A percentile compares a stretch with the other conserved stretches of the same genome.
Conservation (phyloP, 2,888 invertebrate genomes). For the Eilema depressum region DNA sequence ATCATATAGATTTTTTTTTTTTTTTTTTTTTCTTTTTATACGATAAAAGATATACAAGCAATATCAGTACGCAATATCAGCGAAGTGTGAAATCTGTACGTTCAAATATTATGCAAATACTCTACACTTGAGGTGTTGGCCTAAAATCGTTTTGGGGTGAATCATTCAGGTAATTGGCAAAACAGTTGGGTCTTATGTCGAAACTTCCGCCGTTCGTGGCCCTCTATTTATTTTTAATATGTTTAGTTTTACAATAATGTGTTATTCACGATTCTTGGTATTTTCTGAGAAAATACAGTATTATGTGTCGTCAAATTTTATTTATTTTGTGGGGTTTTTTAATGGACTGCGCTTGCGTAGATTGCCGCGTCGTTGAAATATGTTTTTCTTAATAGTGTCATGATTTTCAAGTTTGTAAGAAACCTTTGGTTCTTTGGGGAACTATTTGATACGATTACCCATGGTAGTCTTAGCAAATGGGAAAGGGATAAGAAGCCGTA, state of each 20-base stretch:
- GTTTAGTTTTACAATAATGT: conserved; percentile 5
- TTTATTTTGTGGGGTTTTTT: neutral
- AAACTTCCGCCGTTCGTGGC: conserved; percentile 22
- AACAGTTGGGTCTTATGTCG: conserved; percentile 25
- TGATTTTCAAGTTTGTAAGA: neutral
- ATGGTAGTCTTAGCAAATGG: no score
- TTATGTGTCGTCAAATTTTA: neutral
- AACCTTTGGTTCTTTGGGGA: no score
- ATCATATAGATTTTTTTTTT: no score
- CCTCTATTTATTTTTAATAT: conserved; percentile 8
- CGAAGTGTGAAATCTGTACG: neutral
- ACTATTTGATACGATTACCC: no score
- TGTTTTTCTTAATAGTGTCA: neutral
- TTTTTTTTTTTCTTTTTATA: no score
- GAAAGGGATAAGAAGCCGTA: no score
- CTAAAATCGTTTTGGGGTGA: conserved; percentile 16
- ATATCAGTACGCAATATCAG: neutral
- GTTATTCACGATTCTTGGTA: conserved; percentile 15
- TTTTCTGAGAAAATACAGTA: conserved; percentile 5
- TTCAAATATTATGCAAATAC: conserved; percentile 11
- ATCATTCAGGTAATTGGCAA: conserved; percentile 27
- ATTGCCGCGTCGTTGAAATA: neutral
- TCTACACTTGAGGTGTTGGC: conserved; percentile 7
- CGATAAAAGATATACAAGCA: no score
- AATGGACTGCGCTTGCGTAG: neutral